Percentiles rank a stretch among this genome's conserved stretches.
These are phyloP conservation scores for Camptogramma bilineatum DNA, from an alignment of 2,888 invertebrate genomes.

Conservation along the genomic window DNA sequence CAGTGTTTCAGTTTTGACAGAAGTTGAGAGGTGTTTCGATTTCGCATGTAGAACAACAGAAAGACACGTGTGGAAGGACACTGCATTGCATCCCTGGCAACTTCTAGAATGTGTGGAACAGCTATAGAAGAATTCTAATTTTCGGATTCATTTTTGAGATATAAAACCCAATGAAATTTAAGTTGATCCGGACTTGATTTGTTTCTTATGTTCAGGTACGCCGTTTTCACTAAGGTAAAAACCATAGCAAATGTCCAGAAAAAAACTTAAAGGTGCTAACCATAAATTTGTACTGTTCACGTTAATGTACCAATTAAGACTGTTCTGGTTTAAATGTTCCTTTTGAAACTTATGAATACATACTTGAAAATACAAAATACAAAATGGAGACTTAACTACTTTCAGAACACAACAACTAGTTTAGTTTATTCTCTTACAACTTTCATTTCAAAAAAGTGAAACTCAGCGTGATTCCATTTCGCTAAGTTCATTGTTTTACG, in stretches of 20 bases:
- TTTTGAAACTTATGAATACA: background rate
- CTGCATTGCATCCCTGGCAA: too few relatives aligned
- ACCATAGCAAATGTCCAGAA: conserved; percentile 15
- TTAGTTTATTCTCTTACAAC: conserved; percentile 10
- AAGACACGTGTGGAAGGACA: too few relatives aligned
- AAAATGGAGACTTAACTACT: background rate
- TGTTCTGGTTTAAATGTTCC: background rate
- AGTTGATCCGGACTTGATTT: conserved; percentile 7
- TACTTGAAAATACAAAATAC: too few relatives aligned
- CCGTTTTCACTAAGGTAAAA: conserved; percentile 1
- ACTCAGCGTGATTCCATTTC: conserved; percentile 53
- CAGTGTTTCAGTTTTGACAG: too few relatives aligned
- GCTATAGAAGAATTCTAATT: too few relatives aligned
- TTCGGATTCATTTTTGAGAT: background rate
- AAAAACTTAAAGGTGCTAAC: conserved; percentile 11
- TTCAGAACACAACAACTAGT: conserved; percentile 3
- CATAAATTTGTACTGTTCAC: background rate
- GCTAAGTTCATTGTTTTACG: conserved; percentile 57
- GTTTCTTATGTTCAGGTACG: background rate
- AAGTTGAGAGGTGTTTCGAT: too few relatives aligned
- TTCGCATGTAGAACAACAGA: too few relatives aligned
- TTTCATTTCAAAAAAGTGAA: conserved; percentile 23
- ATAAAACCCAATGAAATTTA: background rate
- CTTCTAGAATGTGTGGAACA: too few relatives aligned
- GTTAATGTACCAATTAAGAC: background rate